Conservation (phyloP, 2,797 vertebrate species). For the Sarcophilus harrisii region DNA sequence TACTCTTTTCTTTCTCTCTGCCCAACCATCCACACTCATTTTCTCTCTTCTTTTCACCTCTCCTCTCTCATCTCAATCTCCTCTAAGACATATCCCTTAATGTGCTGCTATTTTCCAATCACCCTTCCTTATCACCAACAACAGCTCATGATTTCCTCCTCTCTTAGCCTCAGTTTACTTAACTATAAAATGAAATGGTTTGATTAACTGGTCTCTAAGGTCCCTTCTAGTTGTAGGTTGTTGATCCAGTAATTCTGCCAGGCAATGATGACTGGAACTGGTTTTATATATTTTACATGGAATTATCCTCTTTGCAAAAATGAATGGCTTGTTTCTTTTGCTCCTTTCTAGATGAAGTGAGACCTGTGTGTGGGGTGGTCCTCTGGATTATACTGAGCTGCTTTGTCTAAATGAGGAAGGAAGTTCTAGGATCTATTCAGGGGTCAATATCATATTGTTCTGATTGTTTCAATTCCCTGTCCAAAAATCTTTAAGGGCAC, state of each 20-base stretch:
- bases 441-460: background rate
- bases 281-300: background rate
- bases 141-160: background rate
- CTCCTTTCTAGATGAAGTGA: background rate
- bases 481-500: background rate
- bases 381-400: background rate
- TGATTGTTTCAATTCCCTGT: background rate
- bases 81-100: background rate
- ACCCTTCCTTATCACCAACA: background rate
- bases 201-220: background rate
- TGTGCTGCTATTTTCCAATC: background rate
- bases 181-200: background rate
- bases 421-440: background rate
- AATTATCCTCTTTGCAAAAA: background rate
- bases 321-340: background rate
- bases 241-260: background rate
- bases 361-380: background rate
- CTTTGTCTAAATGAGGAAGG: background rate
- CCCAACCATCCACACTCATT: background rate
- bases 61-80: background rate
- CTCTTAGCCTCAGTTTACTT: background rate
- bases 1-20: background rate
- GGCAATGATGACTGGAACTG: background rate
- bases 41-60: background rate
- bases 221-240: background rate